Evolutionary conservation across 2,113 vertebrate species (phyloP), one percentile per base, ranked within the genome.

Genomic region (Hippoglossus stenolepis): DNA sequence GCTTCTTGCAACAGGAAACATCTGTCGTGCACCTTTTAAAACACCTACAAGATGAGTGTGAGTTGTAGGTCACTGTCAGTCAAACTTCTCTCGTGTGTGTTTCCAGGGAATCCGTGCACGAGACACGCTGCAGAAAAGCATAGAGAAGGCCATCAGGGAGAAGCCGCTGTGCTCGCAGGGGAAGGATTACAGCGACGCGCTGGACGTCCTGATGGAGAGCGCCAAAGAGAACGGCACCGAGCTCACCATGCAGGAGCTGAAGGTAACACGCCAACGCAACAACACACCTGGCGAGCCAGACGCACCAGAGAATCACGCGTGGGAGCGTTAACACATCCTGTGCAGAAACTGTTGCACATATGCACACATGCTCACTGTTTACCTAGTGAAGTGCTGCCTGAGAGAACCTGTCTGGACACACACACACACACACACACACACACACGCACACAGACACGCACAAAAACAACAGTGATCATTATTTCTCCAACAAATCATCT

Each of bases 201-300:
- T 99, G 89, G 98, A 99, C 71, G 96, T 99, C 73, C 95, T 99
- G 87, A 96, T 99, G 1, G 96, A 97, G 83, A 99, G 98, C 0
- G 97, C 97, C 76, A 97, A 97, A 54, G 97, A 99, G 81, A 97
- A 99, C 0, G 96, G 97, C 75, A 94, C 96, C 18, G 97, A 99
- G 90, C 94, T 99, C 78, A 97, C 95, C 79, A 99, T 99, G 98
- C 98, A 99, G 89, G 98, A 99, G 76, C 93, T 99, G 61, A 99
- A 98, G 98, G 98, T 99, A 89, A 73, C 3, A 51, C 47, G 2
- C 15, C 14, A 15, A 51, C 47, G 18, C 47, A 17, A 18, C 47
- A 7, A 18, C 47, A 51, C 47, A 51, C 47, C 15, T 17, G 47
- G 45, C 15, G 45, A 13, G 45, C 45, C 45, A 56, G 31, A 62